Evolutionary conservation across 1,140 invertebrate species (phyloP).

Genomic region (Aphis craccivora): DNA sequence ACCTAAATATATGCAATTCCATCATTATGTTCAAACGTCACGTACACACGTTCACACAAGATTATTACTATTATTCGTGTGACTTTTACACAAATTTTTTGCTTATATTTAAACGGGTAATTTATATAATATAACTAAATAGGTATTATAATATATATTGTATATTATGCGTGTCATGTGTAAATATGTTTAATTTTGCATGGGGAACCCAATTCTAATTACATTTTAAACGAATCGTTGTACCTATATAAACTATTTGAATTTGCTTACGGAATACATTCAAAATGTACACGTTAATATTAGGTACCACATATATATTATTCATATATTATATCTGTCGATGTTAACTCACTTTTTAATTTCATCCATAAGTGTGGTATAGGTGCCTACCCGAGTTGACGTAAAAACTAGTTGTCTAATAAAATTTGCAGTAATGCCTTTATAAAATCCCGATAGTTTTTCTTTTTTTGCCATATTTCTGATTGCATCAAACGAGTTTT

Average conservation of each 20-base stretch:
- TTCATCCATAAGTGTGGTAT: constrained; percentile 63
- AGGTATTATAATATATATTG: not conserved
- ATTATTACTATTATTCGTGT: not conserved
- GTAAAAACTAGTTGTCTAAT: constrained; percentile 97
- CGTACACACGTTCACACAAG: not conserved
- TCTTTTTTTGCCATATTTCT: constrained; percentile 83
- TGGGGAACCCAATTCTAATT: not conserved
- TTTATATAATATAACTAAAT: not conserved
- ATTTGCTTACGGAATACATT: not conserved
- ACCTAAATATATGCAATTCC: not conserved
- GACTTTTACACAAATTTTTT: not conserved
- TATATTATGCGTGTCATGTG: not conserved
- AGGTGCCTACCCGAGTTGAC: constrained; percentile 93
- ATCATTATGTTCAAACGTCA: not conserved
- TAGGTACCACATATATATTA: not conserved
- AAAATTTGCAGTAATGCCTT: constrained; percentile 85
- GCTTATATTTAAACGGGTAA: not conserved
- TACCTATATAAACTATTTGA: not conserved
- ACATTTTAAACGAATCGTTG: not conserved
- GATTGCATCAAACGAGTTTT: constrained; percentile 77
- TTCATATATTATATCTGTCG: not conserved
- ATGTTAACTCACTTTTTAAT: constrained; percentile 36
- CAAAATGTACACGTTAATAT: not conserved
- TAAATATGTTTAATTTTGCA: not conserved
- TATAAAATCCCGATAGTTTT: constrained; percentile 87